Conservation (phyloP, 2,888 invertebrate genomes). For the Anthrax anthrax region DNA sequence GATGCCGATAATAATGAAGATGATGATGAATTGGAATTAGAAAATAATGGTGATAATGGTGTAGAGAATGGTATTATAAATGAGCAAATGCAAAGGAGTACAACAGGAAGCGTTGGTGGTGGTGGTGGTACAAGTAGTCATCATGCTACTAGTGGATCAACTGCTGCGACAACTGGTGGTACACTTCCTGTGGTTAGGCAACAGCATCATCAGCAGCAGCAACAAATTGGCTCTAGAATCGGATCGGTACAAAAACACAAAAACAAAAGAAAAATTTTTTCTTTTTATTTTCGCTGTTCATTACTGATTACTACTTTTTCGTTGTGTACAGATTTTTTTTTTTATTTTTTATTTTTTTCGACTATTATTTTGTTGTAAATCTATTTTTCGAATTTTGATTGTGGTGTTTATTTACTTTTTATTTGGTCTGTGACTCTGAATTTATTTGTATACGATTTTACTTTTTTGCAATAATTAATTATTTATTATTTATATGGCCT, state of each 20-base stretch:
- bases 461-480: too few relatives aligned
- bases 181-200: conserved; percentile 17
- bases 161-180: conserved; percentile 10
- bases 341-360: neutral
- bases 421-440: too few relatives aligned
- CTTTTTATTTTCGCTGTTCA: neutral
- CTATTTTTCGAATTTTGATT: neutral
- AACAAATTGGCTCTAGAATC: conserved; percentile 16
- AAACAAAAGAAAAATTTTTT: conserved; percentile 1
- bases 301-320: neutral
- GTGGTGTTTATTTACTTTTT: neutral
- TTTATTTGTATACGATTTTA: too few relatives aligned
- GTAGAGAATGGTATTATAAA: conserved; percentile 10
- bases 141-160: neutral
- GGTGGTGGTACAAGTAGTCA: conserved; percentile 8
- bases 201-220: conserved; percentile 11
- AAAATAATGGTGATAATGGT: neutral
- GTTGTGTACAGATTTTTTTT: conserved; percentile 4
- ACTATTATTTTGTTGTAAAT: neutral
- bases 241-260: conserved; percentile 17
- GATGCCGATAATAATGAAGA: conserved; percentile 13
- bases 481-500: too few relatives aligned
- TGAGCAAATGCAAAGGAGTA: neutral
- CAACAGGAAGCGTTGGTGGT: conserved; percentile 4
- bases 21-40: conserved; percentile 13